Evolutionary conservation across 2,888 invertebrate species (phyloP), one percentile per base, ranked within the genome.

Genomic region (Oscheius sp.): DNA sequence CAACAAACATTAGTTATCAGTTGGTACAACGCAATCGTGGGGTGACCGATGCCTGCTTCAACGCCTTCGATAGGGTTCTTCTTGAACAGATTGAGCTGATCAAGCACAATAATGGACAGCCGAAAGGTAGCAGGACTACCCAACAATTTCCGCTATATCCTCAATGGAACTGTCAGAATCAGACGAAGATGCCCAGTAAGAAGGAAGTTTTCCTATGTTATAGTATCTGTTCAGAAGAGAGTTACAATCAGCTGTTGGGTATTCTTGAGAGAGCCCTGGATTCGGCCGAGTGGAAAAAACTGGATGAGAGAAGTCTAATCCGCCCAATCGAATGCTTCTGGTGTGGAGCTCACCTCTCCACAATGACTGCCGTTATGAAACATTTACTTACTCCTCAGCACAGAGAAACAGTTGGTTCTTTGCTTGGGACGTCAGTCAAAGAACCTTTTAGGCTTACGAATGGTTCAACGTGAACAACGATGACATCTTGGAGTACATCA

Each of bases 31-130:
- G 48, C 2, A 33, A 32, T 9, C 65, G 65, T 21, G 48, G 65
- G 65, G 29, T 65, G 48, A 50, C 65, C 32, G 2, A 48, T 7
- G n/a, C 29, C 32, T 48, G 47, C 33, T 65, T 65, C n/a, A 50
- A 65, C 13, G 32, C 21, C 13, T 32, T 65, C 21, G 50, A 65
- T 50, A 13, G 10, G 5, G 42, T 48, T 29, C 48, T 47, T 29
- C 42, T 13, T 11, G 47, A 48, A 32, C 65, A 50, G 50, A 48
- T 47, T 21, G 51, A 29, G 51, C 10, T 5, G 29, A 63, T 63
- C 47, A 47, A 47, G 33, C 42, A 9, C 9, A 48, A 29, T 29
- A 65, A 50, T 35, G 11, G 10, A 10, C 10, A 58, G 32, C 2
- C 2, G 11, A 33, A 58, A 4, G 33, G n/a, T 10, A 29, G 29